Conservation (phyloP, 53 echinoderm and acorn worm species). For the Arbacia lixula region DNA sequence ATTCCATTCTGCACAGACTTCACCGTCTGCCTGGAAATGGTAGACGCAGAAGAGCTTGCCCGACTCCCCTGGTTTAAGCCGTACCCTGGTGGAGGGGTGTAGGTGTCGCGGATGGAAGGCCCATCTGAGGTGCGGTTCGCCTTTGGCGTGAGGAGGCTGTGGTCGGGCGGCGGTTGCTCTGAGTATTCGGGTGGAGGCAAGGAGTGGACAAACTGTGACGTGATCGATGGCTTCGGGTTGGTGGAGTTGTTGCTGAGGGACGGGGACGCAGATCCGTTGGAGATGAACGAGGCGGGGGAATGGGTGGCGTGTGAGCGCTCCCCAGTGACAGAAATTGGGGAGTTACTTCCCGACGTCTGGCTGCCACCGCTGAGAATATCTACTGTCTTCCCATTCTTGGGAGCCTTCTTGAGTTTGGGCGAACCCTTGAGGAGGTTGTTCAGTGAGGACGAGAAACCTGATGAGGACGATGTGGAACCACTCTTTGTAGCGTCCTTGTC, state of each 20-base stretch:
- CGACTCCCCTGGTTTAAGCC: slow-evolving; percentile 41
- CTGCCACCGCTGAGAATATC: slow-evolving; percentile 8
- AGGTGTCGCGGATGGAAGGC: slow-evolving; percentile 15
- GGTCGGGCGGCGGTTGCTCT: slow-evolving; percentile 10
- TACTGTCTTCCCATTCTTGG: slow-evolving; percentile 34
- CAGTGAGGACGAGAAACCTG: slow-evolving; percentile 17
- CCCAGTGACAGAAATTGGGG: slow-evolving; percentile 7
- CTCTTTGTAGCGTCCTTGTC: not conserved
- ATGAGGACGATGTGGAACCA: not conserved
- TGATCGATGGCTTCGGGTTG: too few species aligned
- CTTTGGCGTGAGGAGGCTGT: slow-evolving; percentile 1
- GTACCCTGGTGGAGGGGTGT: slow-evolving; percentile 57
- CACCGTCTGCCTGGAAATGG: slow-evolving; percentile 7
- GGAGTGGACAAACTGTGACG: slow-evolving; percentile 46
- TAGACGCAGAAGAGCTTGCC: slow-evolving; percentile 20
- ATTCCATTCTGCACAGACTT: not conserved
- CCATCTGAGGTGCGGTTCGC: not conserved
- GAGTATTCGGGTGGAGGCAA: slow-evolving; percentile 51
- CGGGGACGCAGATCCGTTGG: slow-evolving; percentile 41
- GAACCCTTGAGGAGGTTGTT: slow-evolving; percentile 56
- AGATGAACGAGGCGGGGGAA: slow-evolving; percentile 34
- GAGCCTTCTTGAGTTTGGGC: slow-evolving; percentile 23
- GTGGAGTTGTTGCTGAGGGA: slow-evolving; percentile 44
- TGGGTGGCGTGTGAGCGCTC: not conserved
- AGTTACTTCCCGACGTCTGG: slow-evolving; percentile 49